These are phyloP conservation scores for Andrena marginata DNA, from an alignment of 2,888 invertebrate species.

Conservation along the genomic window DNA sequence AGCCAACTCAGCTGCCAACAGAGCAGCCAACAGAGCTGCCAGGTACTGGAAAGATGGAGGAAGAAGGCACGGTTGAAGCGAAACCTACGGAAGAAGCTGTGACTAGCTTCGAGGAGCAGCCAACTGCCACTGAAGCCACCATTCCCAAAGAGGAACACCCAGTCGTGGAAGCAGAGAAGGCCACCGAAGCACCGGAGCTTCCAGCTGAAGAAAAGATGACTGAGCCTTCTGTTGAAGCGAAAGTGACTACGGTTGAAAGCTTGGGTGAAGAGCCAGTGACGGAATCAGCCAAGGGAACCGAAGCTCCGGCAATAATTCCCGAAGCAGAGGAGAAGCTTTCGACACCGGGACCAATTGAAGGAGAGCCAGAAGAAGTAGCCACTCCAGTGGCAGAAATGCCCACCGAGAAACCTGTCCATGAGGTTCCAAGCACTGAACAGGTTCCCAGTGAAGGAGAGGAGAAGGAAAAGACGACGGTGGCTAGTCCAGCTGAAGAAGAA, in stretches of 20 bases:
- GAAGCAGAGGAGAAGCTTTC: constrained; percentile 21
- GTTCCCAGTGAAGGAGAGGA: constrained; percentile 21
- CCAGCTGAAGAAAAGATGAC: constrained; percentile 34
- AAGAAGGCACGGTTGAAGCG: constrained; percentile 48
- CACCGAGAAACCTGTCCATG: constrained; percentile 40
- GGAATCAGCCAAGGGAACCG: constrained; percentile 40
- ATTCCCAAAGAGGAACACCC: constrained; percentile 58
- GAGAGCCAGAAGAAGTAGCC: constrained; percentile 23
- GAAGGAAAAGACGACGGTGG: constrained; percentile 22
- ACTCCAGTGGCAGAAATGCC: constrained; percentile 24
- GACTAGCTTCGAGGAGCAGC: constrained; percentile 42
- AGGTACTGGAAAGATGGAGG: constrained; percentile 49
- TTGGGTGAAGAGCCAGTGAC: constrained; percentile 26
- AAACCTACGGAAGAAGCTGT: constrained; percentile 58
- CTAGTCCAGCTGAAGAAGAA: constrained; percentile 19
- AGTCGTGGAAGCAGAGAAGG: constrained; percentile 26
- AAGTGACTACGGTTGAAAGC: constrained; percentile 51
- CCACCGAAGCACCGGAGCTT: constrained; percentile 27
- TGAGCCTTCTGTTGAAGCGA: constrained; percentile 32
- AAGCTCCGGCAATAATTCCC: background rate
- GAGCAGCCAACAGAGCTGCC: constrained; percentile 30
- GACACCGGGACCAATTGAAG: constrained; percentile 7
- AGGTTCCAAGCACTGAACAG: constrained; percentile 56
- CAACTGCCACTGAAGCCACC: constrained; percentile 46
- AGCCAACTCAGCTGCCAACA: constrained; percentile 21